phyloP scores from a whole-genome alignment of 2,888 invertebrate species.

The Nycteola revayana region DNA sequence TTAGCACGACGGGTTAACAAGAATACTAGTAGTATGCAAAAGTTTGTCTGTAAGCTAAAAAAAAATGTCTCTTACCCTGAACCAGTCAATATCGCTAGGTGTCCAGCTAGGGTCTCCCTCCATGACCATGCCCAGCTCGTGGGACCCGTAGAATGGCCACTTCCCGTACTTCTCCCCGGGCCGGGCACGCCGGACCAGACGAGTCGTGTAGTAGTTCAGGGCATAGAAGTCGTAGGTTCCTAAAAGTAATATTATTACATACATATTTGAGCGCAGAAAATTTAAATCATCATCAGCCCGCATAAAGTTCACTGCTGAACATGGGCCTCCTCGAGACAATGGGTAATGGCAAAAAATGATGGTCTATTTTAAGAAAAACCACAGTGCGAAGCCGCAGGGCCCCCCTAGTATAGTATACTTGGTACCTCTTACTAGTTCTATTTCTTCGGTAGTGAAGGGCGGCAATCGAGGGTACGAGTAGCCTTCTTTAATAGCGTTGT shows the following conservation, averaged over 20 bases:
- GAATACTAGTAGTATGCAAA: no score
- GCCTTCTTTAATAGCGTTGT: slow-evolving; percentile 38
- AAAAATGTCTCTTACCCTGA: slow-evolving; percentile 20
- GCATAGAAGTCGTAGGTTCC: slow-evolving; percentile 73
- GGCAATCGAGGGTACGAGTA: slow-evolving; percentile 8
- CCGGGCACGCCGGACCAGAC: slow-evolving; percentile 23
- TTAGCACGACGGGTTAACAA: no score
- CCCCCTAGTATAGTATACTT: no score
- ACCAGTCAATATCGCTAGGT: slow-evolving; percentile 24
- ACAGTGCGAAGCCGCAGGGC: no score
- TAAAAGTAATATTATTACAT: no score
- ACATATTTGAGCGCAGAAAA: no score
- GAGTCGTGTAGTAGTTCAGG: slow-evolving; percentile 72
- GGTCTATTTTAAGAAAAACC: no score
- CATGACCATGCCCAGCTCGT: slow-evolving; percentile 31
- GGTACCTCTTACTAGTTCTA: slow-evolving; percentile 21
- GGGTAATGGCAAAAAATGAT: no score
- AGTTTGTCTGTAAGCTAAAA: neutral
- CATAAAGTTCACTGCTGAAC: no score
- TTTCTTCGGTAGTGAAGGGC: slow-evolving; percentile 16
- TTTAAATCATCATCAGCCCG: no score
- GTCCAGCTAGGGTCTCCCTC: slow-evolving; percentile 24
- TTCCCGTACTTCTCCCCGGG: slow-evolving; percentile 19
- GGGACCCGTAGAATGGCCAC: slow-evolving; percentile 36
- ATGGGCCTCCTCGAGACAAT: no score